Conservation (phyloP, 2,113 vertebrate genomes). For the Globicephala melas region DNA sequence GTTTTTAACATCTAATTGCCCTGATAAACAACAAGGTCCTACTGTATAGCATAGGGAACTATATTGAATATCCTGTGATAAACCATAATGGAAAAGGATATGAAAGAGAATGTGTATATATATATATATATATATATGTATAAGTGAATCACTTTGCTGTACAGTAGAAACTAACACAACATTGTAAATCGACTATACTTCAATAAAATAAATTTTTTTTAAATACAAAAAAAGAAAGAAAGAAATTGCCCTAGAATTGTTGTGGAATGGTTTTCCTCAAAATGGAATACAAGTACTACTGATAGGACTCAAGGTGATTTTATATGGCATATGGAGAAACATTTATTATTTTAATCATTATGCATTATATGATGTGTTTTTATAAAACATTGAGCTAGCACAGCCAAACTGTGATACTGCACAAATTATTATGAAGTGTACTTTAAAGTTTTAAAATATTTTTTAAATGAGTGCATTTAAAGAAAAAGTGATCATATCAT, state of each 20-base stretch:
- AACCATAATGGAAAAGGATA: background rate
- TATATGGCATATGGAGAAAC: background rate
- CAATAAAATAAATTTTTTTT: background rate
- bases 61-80: background rate
- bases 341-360: background rate
- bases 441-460: background rate
- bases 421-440: background rate
- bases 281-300: background rate
- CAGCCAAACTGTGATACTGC: background rate
- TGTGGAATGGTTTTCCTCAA: background rate
- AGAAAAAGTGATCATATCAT: background rate
- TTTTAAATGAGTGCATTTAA: background rate
- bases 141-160: background rate
- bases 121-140: background rate
- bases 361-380: background rate
- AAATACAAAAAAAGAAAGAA: background rate
- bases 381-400: background rate
- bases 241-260: background rate
- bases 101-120: background rate
- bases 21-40: background rate
- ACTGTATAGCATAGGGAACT: background rate
- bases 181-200: background rate
- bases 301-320: background rate
- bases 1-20: background rate
- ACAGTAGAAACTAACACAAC: background rate